Evolutionary conservation across 2,888 invertebrate genomes (phyloP).

Genomic region (Eilema griseolum): DNA sequence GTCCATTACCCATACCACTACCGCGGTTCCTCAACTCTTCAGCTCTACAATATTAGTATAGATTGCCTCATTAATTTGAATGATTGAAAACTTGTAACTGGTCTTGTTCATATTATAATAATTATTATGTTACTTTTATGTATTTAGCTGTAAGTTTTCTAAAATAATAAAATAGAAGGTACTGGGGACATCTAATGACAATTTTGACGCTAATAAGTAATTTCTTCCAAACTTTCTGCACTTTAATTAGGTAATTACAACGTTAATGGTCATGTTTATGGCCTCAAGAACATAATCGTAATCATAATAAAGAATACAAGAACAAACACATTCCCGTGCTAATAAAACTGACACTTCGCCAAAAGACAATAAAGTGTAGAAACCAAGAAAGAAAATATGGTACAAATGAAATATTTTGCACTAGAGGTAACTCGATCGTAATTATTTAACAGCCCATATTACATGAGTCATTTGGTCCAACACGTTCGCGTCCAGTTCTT

Average conservation of each 20-base stretch:
- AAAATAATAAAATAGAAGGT: no score
- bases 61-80: no score
- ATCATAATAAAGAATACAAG: neutral
- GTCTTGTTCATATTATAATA: neutral
- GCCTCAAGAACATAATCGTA: neutral
- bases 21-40: no score
- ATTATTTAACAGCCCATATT: no score
- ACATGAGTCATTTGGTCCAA: no score
- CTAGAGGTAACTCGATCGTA: no score
- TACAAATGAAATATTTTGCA: neutral
- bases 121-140: no score
- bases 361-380: neutral
- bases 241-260: conserved; percentile 2
- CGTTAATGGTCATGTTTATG: neutral
- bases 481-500: no score
- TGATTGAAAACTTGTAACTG: neutral
- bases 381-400: neutral
- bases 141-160: no score
- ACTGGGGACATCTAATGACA: neutral
- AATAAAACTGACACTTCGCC: neutral
- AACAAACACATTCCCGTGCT: neutral
- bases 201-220: neutral
- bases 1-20: no score
- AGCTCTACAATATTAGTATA: no score
- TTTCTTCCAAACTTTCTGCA: neutral